phyloP scores from a whole-genome alignment of 1,140 invertebrate genomes.

The Bombus ignitus region DNA sequence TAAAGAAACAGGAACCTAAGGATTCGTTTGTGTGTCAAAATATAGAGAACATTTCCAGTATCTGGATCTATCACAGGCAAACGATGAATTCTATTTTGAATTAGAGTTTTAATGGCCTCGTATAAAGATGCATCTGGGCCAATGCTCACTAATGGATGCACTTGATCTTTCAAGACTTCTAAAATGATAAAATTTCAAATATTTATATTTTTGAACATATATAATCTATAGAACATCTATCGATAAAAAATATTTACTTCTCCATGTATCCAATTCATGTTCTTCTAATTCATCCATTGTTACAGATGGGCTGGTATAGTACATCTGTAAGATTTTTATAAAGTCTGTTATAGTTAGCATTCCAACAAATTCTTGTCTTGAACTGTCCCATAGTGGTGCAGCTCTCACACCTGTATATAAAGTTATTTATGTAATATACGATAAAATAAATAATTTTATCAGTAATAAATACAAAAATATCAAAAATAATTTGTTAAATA shows the following conservation, averaged over 20 bases:
- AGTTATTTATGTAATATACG: not conserved
- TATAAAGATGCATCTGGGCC: constrained; percentile 94
- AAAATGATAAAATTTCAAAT: constrained; percentile 54
- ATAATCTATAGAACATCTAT: not conserved
- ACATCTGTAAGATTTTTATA: constrained; percentile 99
- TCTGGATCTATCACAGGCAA: constrained; percentile 97
- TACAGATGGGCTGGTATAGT: constrained; percentile 96
- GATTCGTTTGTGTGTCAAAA: constrained; percentile 99
- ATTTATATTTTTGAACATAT: constrained; percentile 48
- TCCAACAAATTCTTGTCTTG: constrained; percentile 94
- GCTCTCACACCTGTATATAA: constrained; percentile 92
- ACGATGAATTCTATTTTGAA: constrained; percentile 97
- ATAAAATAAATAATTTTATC: not conserved
- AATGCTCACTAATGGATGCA: constrained; percentile 93
- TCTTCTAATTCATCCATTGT: constrained; percentile 98
- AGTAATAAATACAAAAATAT: too few species aligned
- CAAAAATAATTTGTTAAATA: too few species aligned
- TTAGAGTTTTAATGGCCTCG: constrained; percentile 96
- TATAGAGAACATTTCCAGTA: constrained; percentile 98
- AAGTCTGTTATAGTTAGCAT: constrained; percentile 99
- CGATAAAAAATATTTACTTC: constrained; percentile 85
- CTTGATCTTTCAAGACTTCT: constrained; percentile 92
- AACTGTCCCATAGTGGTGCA: constrained; percentile 98
- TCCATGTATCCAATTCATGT: constrained; percentile 98
- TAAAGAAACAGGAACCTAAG: constrained; percentile 99